Percentiles rank a stretch among this genome's conserved stretches.
These are phyloP conservation scores for Auanema sp. DNA, from an alignment of 2,888 invertebrate genomes.

Conservation along the genomic window DNA sequence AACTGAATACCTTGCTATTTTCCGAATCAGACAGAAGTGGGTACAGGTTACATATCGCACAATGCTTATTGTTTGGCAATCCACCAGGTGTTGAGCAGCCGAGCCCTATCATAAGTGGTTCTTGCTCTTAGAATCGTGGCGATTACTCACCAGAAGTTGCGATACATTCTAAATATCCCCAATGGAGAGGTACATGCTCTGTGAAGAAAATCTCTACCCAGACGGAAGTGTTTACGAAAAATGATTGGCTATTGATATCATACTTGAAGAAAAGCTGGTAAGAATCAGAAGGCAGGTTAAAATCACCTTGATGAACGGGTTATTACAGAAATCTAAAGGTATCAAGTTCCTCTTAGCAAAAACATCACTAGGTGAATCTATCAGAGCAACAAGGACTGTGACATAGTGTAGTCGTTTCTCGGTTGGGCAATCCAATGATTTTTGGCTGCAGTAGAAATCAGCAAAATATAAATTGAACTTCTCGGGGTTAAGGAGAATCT, in stretches of 20 bases:
- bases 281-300: background rate
- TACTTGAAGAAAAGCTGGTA: too few species aligned
- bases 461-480: constrained; percentile 61
- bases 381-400: constrained; percentile 58
- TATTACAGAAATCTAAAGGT: constrained; percentile 29
- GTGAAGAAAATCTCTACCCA: constrained; percentile 63
- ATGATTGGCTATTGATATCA: constrained; percentile 13
- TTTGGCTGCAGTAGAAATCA: constrained; percentile 65
- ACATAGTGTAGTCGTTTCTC: constrained; percentile 56
- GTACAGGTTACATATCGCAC: constrained; percentile 58
- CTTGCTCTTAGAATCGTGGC: background rate
- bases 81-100: constrained; percentile 55
- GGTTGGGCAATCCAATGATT: too few species aligned
- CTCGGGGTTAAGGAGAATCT: constrained; percentile 25
- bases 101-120: constrained; percentile 21
- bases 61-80: constrained; percentile 59
- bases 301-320: constrained; percentile 48
- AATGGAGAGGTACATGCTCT: constrained; percentile 50
- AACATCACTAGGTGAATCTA: constrained; percentile 47
- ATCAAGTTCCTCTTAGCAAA: constrained; percentile 4
- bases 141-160: constrained; percentile 29
- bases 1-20: background rate
- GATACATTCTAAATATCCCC: constrained; percentile 44
- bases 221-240: constrained; percentile 44
- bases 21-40: constrained; percentile 21